Evolutionary conservation across 2,797 vertebrate species (phyloP).

Genomic region (Phoxinus dragarum): DNA sequence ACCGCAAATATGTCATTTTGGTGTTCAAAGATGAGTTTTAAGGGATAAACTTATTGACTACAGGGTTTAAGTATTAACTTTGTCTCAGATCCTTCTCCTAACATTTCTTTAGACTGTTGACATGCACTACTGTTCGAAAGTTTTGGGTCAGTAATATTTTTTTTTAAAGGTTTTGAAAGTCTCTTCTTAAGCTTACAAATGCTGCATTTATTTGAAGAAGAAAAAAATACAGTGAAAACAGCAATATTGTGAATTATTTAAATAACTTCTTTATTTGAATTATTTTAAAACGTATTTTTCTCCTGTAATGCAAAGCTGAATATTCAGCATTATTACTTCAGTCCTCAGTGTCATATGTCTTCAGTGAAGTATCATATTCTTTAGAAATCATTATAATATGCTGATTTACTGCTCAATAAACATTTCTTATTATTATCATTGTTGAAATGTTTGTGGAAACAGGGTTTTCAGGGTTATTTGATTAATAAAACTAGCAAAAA

Average conservation of each 20-base stretch:
- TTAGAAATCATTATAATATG: not conserved
- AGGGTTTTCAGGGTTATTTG: too few relatives aligned
- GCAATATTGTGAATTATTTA: not conserved
- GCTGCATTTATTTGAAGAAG: not conserved
- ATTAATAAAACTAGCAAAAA: not conserved
- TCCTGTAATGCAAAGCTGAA: not conserved
- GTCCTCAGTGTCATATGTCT: not conserved
- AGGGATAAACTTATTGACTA: too few relatives aligned
- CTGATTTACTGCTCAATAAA: too few relatives aligned
- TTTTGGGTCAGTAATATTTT: too few relatives aligned
- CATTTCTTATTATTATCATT: too few relatives aligned
- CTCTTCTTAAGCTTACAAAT: not conserved
- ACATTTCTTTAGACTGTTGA: not conserved
- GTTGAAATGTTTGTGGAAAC: too few relatives aligned
- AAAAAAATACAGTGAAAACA: not conserved
- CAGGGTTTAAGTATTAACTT: not conserved
- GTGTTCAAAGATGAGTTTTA: too few relatives aligned
- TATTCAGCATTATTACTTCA: not conserved
- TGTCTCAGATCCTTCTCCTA: not conserved
- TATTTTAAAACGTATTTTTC: too few relatives aligned
- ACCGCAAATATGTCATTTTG: too few relatives aligned
- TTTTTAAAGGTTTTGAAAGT: not conserved
- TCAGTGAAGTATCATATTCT: not conserved
- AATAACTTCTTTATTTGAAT: not conserved
- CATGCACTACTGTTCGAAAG: not conserved